These are phyloP conservation scores for Leptinotarsa peninsularis DNA, from an alignment of 2,888 invertebrate genomes.

Conservation along the genomic window DNA sequence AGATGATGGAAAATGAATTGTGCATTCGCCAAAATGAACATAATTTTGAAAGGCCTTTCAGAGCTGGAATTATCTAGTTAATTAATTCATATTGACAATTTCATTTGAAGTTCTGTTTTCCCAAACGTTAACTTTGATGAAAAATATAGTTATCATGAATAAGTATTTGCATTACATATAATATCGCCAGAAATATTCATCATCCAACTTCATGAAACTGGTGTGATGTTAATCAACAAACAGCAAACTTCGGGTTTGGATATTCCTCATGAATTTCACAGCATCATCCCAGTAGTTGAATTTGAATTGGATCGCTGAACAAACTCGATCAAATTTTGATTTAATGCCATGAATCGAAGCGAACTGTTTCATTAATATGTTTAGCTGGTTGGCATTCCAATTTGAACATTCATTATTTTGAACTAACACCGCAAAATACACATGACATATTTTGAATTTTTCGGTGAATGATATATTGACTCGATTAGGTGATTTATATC, in stretches of 20 bases:
- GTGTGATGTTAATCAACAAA: background rate
- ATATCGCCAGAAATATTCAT: too few species aligned
- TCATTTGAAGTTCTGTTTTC: too few species aligned
- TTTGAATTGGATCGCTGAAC: background rate
- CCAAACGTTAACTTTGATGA: too few species aligned
- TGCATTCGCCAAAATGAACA: too few species aligned
- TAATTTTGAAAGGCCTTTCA: too few species aligned
- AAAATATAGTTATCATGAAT: too few species aligned
- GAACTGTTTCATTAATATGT: conserved; percentile 17
- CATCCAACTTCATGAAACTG: too few species aligned
- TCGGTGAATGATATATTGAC: background rate
- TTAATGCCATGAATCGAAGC: background rate
- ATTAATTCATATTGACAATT: too few species aligned
- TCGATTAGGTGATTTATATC: background rate
- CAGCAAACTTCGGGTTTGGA: background rate
- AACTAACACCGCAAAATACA: background rate
- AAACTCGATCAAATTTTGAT: conserved; percentile 5
- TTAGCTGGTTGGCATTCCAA: background rate
- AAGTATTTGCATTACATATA: too few species aligned
- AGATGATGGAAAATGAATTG: too few species aligned
- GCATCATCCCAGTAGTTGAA: background rate
- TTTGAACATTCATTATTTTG: background rate
- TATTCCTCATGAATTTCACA: conserved; percentile 16
- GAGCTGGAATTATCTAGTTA: too few species aligned
- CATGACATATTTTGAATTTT: background rate